Evolutionary conservation across 1,140 invertebrate genomes (phyloP).

Genomic region (Ephestia elutella): DNA sequence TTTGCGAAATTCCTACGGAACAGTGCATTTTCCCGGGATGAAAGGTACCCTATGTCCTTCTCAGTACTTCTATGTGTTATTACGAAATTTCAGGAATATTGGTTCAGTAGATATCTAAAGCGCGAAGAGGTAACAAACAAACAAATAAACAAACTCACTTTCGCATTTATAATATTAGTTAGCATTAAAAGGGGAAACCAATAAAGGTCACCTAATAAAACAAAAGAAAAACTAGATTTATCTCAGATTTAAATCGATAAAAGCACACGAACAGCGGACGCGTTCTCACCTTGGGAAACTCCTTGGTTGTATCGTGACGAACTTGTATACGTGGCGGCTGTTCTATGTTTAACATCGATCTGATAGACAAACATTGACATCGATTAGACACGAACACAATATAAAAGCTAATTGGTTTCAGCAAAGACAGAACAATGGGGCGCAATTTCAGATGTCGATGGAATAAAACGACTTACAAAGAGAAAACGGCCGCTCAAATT

Average conservation of each 20-base stretch:
- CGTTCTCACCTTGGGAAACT: conserved; percentile 47
- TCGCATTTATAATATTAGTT: too few species aligned
- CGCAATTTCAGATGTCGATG: background rate
- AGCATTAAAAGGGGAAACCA: too few species aligned
- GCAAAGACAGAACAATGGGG: conserved; percentile 2
- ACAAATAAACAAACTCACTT: too few species aligned
- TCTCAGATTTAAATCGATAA: background rate
- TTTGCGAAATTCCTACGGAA: too few species aligned
- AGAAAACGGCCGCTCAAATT: background rate
- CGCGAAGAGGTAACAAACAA: too few species aligned
- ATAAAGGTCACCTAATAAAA: background rate
- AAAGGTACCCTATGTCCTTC: too few species aligned
- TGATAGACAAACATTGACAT: conserved; percentile 21
- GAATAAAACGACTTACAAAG: background rate
- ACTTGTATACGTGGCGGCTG: conserved; percentile 49
- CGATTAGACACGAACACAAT: conserved; percentile 11
- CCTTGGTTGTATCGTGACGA: conserved; percentile 40
- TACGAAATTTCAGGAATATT: too few species aligned
- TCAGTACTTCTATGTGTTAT: too few species aligned
- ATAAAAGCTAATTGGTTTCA: conserved; percentile 2
- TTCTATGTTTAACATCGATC: conserved; percentile 56
- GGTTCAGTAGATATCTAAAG: too few species aligned
- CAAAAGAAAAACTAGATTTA: background rate
- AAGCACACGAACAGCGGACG: background rate
- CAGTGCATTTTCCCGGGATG: too few species aligned